These are phyloP conservation scores for Rhagium mordax DNA, from an alignment of 2,888 invertebrate species.

Conservation along the genomic window DNA sequence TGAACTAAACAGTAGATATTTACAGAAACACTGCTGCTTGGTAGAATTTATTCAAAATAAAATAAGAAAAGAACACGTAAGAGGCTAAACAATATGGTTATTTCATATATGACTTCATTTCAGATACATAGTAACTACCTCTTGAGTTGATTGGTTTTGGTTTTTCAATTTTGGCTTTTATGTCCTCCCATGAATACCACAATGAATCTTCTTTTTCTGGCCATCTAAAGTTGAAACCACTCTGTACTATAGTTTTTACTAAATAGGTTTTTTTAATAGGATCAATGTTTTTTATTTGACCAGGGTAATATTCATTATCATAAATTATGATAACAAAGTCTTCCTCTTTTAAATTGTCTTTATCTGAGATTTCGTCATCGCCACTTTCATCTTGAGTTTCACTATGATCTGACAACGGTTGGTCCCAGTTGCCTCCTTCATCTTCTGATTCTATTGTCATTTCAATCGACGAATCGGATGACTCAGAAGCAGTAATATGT, in stretches of 20 bases:
- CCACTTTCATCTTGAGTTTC: constrained; percentile 4
- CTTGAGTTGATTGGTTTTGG: constrained; percentile 1
- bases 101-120: neutral
- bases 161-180: constrained; percentile 1
- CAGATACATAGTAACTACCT: constrained; percentile 11
- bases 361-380: constrained; percentile 2
- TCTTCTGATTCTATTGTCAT: constrained; percentile 22
- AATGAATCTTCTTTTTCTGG: neutral
- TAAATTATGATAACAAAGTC: constrained; percentile 25
- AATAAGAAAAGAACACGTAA: neutral
- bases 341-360: constrained; percentile 15
- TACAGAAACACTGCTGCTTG: neutral
- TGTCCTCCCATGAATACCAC: neutral
- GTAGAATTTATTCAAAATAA: neutral
- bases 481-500: neutral
- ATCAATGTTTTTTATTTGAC: neutral
- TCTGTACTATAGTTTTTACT: neutral
- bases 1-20: neutral
- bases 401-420: constrained; percentile 16
- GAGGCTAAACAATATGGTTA: neutral
- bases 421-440: constrained; percentile 22
- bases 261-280: neutral
- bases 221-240: constrained; percentile 12
- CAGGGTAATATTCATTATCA: constrained; percentile 1
- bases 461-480: constrained; percentile 20